A percentile compares a stretch with the other conserved stretches of the same genome.
These are phyloP conservation scores for Drosophila sechellia DNA, from an alignment of 1,140 invertebrate species.

Conservation along the genomic window DNA sequence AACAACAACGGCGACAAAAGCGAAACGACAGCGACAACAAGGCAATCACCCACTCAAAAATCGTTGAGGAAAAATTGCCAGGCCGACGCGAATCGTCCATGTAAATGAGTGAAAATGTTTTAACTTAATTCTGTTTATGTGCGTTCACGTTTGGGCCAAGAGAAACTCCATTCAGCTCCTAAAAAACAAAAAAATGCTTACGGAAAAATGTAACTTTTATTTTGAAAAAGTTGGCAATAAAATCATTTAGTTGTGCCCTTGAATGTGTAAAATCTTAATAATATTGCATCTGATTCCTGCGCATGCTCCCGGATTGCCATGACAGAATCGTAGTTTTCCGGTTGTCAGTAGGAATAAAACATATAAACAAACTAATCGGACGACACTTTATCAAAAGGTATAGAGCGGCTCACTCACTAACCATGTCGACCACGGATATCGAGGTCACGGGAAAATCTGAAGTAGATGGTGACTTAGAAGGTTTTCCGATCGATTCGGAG, in stretches of 20 bases:
- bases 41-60: slow-evolving; percentile 80
- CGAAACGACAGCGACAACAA: slow-evolving; percentile 39
- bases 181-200: neutral
- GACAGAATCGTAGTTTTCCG: slow-evolving; percentile 28
- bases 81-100: slow-evolving; percentile 34
- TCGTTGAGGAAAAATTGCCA: slow-evolving; percentile 65
- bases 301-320: slow-evolving; percentile 67
- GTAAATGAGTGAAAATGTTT: slow-evolving; percentile 81
- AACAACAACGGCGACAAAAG: slow-evolving; percentile 13
- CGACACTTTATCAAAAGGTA: neutral
- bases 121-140: slow-evolving; percentile 67
- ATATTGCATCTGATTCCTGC: neutral
- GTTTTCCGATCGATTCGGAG: neutral
- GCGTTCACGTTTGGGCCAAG: slow-evolving; percentile 35
- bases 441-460: neutral
- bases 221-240: no score
- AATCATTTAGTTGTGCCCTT: no score
- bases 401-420: neutral
- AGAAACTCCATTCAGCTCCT: slow-evolving; percentile 26
- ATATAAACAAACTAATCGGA: slow-evolving; percentile 12
- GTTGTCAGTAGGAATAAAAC: slow-evolving; percentile 17
- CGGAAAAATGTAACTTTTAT: neutral
- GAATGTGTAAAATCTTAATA: neutral
- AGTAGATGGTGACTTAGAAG: neutral
- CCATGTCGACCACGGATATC: neutral